phyloP scores from a whole-genome alignment of 2,113 vertebrate species.

The Rhea americana region DNA sequence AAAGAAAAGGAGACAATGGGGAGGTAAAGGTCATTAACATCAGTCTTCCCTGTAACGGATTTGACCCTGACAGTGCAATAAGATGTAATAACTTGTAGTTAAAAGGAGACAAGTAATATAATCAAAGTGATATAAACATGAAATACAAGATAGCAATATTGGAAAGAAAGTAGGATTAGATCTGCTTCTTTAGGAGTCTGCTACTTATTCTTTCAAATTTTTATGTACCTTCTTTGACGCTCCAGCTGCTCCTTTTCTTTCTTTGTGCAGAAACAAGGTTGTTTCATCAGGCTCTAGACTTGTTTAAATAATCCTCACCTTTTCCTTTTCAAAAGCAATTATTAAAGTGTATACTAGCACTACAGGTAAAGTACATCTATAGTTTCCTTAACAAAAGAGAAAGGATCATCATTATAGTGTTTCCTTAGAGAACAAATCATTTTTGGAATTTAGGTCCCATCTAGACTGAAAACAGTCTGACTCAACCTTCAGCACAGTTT shows the following conservation, averaged over 20 bases:
- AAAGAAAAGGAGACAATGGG: not conserved
- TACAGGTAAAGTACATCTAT: not conserved
- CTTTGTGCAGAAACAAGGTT: not conserved
- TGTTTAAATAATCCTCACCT: not conserved
- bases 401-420: not conserved
- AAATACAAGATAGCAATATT: not conserved
- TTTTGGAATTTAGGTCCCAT: not conserved
- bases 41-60: not conserved
- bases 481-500: not conserved
- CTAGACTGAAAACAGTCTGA: not conserved
- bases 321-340: slow-evolving; percentile 10
- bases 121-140: not conserved
- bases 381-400: not conserved
- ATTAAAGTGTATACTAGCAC: not conserved
- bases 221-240: not conserved
- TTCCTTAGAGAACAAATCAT: not conserved
- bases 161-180: not conserved
- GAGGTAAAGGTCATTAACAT: not conserved
- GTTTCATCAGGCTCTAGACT: not conserved
- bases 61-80: not conserved
- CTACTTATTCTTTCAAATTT: not conserved
- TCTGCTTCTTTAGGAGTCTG: not conserved
- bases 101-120: not conserved
- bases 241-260: not conserved
- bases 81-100: not conserved